Evolutionary conservation across 2,113 vertebrate species (phyloP).

Genomic region (Laticauda colubrina): DNA sequence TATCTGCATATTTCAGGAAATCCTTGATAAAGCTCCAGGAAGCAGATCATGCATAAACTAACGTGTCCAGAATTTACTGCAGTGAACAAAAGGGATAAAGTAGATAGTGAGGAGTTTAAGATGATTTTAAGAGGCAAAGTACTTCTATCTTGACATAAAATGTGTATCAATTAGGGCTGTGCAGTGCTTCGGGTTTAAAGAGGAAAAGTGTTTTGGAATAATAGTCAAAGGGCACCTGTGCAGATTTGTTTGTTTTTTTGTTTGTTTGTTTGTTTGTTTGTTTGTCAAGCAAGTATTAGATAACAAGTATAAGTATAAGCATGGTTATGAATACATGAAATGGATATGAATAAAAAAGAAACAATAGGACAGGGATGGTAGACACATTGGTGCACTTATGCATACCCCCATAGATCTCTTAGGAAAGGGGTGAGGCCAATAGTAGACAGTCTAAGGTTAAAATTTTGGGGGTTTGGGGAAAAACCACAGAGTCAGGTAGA

Average conservation of each 20-base stretch:
- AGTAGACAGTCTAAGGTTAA: too few species aligned
- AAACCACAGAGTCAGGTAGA: too few species aligned
- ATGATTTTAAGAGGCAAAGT: not conserved
- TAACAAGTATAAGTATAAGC: too few species aligned
- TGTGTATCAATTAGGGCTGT: not conserved
- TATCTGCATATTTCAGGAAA: slow-evolving; percentile 47
- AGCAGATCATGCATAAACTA: slow-evolving; percentile 34
- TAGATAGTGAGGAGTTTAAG: not conserved
- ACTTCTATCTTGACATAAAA: not conserved
- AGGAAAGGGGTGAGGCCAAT: too few species aligned
- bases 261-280: too few species aligned
- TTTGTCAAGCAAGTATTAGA: too few species aligned
- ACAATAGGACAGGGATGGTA: too few species aligned
- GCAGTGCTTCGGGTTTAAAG: not conserved
- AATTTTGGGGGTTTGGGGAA: too few species aligned
- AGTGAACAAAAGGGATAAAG: slow-evolving; percentile 1
- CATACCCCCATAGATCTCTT: too few species aligned
- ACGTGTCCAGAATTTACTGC: slow-evolving; percentile 21
- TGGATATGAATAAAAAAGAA: too few species aligned
- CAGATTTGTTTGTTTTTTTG: not conserved
- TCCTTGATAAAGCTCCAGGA: slow-evolving; percentile 44
- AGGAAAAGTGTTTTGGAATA: not conserved
- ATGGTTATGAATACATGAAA: too few species aligned
- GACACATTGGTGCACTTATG: too few species aligned
- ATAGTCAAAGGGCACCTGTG: not conserved